phyloP scores from a whole-genome alignment of 2,888 invertebrate genomes.

The Fragum whitleyi region DNA sequence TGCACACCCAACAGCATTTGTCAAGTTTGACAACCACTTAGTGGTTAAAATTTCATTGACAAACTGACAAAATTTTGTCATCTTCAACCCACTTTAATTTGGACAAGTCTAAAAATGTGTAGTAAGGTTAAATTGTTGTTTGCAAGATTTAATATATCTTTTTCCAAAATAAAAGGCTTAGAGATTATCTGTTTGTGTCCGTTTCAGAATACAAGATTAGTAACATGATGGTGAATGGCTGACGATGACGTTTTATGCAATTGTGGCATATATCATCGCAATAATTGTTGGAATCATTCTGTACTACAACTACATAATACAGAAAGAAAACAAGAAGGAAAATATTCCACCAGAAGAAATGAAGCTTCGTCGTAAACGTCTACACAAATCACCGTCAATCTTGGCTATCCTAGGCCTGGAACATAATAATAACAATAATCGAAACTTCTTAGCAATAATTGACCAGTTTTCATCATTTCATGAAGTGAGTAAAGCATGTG shows the following conservation, averaged over 20 bases:
- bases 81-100: too few relatives aligned
- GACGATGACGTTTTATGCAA: conserved; percentile 76
- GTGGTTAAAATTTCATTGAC: too few relatives aligned
- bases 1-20: too few relatives aligned
- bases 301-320: conserved; percentile 74
- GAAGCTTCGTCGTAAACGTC: conserved; percentile 42
- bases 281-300: conserved; percentile 78
- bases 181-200: too few relatives aligned
- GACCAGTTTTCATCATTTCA: conserved; percentile 84
- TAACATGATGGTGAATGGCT: conserved; percentile 36
- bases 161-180: too few relatives aligned
- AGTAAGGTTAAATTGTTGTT: too few relatives aligned
- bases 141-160: too few relatives aligned
- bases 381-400: conserved; percentile 70
- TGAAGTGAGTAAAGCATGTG: conserved; percentile 85
- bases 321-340: conserved; percentile 47
- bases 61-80: too few relatives aligned
- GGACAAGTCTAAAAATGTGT: too few relatives aligned
- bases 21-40: too few relatives aligned
- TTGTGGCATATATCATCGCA: conserved; percentile 78
- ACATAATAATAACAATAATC: conserved; percentile 55
- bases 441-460: conserved; percentile 79
- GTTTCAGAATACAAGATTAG: background rate
- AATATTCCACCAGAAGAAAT: conserved; percentile 40
- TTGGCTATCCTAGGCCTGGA: conserved; percentile 75